Base-by-base conservation (phyloP, 2,797 vertebrate species). In the Sebastes elongatus region DNA sequence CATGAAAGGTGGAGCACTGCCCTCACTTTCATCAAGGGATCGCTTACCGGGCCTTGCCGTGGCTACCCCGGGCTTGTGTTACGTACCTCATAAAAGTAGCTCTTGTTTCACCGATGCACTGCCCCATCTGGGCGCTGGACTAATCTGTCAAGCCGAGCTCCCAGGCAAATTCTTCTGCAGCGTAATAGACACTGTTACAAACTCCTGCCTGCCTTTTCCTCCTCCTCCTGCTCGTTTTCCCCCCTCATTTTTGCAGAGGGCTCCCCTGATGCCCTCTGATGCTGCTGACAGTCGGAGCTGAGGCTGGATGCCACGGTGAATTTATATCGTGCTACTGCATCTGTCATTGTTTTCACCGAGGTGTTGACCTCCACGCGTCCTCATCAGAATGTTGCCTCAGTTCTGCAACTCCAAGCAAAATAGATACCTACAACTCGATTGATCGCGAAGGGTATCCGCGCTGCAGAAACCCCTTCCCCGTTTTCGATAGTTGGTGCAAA, bases 1-100 rank as follows among this genome's bases (percentile, higher is more conserved):
- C 95, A 96, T 95, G 95, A 97, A 96, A 97, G 95, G 95, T 96
- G 96, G 96, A 97, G 95, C 94, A 94, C 88, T 93, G 93, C 90
- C 94, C 72, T 56, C 92, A 95, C 96, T 97, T 97, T 96, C 95
- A 96, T 96, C 94, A 92, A 91, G 88, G 93, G 95, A 95, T 96
- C 91, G 72, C 92, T 97, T 97, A 97, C 96, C 95, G 93, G 92
- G 93, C 94, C 77, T 92, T 91, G 90, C 93, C 85, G 93, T 92
- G 92, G 92, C 91, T 92, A 90, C 93, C 91, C 94, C 91, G 86
- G 96, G 96, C 95, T 97, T 97, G 82, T 94, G 92, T 96, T 96
- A 96, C 82, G 80, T 92, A 93, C 94, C 88, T 87, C 95, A 95
- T 95, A 95, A 94, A 94, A 96, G 95, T 95, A 93, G 90, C 93